Percentiles rank a stretch among this genome's conserved stretches.
Evolutionary conservation across 2,113 vertebrate genomes (phyloP).

Genomic region (Sinocyclocheilus anshuiensis): DNA sequence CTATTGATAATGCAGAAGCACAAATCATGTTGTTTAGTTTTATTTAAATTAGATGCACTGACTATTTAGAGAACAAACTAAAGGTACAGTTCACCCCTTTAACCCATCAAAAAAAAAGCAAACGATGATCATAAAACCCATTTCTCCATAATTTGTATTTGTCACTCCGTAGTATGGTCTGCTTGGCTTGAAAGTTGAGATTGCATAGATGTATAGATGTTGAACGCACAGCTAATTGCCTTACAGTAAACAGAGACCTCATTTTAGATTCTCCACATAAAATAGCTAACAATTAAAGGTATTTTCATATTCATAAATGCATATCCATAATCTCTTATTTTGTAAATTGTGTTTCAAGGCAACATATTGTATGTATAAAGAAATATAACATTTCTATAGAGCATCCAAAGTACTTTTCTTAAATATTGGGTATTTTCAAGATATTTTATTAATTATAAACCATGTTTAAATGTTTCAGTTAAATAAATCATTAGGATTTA

Average conservation of each 20-base stretch:
- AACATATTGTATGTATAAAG: conserved; percentile 55
- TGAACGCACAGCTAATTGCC: conserved; percentile 2
- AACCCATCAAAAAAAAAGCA: neutral
- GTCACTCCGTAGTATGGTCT: neutral
- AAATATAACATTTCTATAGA: conserved; percentile 8
- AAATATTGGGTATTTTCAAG: neutral
- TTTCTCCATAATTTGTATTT: neutral
- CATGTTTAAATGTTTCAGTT: neutral
- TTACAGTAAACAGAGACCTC: conserved; percentile 21
- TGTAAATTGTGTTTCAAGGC: conserved; percentile 52
- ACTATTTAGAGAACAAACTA: neutral
- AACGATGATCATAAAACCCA: neutral
- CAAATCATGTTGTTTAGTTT: neutral
- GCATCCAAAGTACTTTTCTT: conserved; percentile 26
- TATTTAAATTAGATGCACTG: neutral
- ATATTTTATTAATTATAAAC: neutral
- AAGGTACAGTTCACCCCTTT: neutral
- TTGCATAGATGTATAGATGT: neutral
- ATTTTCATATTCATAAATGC: conserved; percentile 8
- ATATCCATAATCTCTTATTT: conserved; percentile 15
- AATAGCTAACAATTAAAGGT: neutral
- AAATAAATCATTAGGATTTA: neutral
- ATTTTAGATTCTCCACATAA: neutral
- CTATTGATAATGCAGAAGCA: neutral
- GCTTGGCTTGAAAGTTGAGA: neutral